Conservation (phyloP, 2,797 vertebrate genomes). For the Acipenser transmontanus region DNA sequence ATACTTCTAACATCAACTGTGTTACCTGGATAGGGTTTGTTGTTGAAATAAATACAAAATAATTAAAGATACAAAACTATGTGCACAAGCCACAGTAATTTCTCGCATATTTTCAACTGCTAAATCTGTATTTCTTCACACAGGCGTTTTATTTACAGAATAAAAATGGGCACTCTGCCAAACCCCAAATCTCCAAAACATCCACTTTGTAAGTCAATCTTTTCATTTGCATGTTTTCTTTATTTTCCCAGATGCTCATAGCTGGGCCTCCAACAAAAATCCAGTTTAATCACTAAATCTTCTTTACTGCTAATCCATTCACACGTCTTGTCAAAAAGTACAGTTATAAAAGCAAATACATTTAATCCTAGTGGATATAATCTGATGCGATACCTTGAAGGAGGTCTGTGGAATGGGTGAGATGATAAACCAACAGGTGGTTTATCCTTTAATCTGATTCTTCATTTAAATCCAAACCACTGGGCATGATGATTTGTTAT, state of each 20-base stretch:
- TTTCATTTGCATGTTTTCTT: not conserved
- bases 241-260: not conserved
- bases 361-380: not conserved
- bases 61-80: too few relatives aligned
- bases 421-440: not conserved
- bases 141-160: constrained; percentile 77
- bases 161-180: constrained; percentile 64
- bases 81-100: too few relatives aligned
- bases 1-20: too few relatives aligned
- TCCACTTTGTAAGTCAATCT: constrained; percentile 66
- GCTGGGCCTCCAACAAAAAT: not conserved
- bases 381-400: not conserved
- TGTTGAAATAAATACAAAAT: too few relatives aligned
- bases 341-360: not conserved
- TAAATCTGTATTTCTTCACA: not conserved
- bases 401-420: constrained; percentile 31
- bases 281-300: not conserved
- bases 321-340: not conserved
- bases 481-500: too few relatives aligned
- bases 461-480: constrained; percentile 25
- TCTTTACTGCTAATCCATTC: not conserved
- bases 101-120: too few relatives aligned
- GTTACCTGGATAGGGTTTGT: too few relatives aligned
- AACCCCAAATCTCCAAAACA: constrained; percentile 56
- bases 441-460: not conserved